Percentiles rank a stretch among this genome's conserved stretches.
Conservation (phyloP, 2,888 invertebrate species). For the Anaspis maculata region DNA sequence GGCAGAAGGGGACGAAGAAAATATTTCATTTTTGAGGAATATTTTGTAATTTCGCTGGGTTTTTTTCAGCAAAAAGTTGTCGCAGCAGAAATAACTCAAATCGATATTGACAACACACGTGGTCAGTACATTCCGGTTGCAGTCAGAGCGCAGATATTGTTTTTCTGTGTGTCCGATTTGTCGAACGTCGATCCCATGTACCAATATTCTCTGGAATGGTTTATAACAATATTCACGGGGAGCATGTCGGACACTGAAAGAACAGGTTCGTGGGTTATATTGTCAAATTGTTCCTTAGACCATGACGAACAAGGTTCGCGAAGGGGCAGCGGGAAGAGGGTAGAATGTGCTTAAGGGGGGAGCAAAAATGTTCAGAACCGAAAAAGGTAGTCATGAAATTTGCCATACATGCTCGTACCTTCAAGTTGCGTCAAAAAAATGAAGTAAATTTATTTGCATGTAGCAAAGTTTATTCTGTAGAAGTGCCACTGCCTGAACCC, state of each 20-base stretch:
- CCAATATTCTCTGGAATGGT: slow-evolving; percentile 91
- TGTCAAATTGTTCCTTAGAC: background rate
- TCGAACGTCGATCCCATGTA: slow-evolving; percentile 91
- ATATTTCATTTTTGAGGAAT: no score
- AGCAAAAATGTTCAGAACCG: no score
- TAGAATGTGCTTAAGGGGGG: no score
- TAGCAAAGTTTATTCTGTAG: no score
- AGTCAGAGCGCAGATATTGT: slow-evolving; percentile 74
- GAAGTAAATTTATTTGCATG: no score
- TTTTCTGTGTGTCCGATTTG: slow-evolving; percentile 81
- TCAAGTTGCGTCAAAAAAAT: no score
- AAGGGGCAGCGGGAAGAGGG: no score
- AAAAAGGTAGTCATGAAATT: no score
- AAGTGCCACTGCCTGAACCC: no score
- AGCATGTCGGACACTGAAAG: slow-evolving; percentile 64
- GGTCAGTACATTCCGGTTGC: slow-evolving; percentile 80
- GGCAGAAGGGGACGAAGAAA: no score
- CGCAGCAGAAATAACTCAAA: slow-evolving; percentile 72
- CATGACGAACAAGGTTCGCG: background rate
- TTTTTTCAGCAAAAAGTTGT: slow-evolving; percentile 60
- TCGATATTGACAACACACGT: slow-evolving; percentile 75
- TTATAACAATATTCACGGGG: slow-evolving; percentile 67
- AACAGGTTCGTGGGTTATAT: slow-evolving; percentile 43
- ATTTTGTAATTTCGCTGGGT: background rate
- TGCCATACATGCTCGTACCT: no score